Evolutionary conservation across 2,888 invertebrate genomes (phyloP), one percentile per base, ranked within the genome.

Genomic region (Xestia rhomboidea): DNA sequence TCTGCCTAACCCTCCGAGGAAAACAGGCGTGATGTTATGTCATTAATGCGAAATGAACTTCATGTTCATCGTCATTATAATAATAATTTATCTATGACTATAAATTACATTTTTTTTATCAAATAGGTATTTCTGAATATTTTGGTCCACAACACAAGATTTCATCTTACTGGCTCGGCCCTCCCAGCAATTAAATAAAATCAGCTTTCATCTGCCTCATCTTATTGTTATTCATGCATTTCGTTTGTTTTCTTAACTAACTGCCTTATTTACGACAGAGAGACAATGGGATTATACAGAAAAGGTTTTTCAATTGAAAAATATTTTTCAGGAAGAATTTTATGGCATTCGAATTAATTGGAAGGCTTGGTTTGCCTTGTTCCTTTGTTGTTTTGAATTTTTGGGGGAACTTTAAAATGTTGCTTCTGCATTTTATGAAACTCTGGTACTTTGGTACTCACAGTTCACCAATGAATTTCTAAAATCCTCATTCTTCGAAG

Each of bases 181-280:
- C 41, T 64, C 63, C 62, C 38, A 27, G 70, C 89, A 90, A 89
- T 90, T 89, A 89, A 85, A 90, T 87, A 87, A 88, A 89, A 87
- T 60, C 89, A 88, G 81, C 67, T 73, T 76, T 76, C 84, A 85
- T 84, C 82, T 76, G 44, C 38, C 80, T 79, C 41, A 81, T 90
- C 89, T 89, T 91, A 90, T 91, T 93, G 88, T 91, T 92, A 91
- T 92, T 92, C 91, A 90, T 92, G 88, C 89, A 84, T 90, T 90
- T 86, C 86, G 87, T 89, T 91, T 92, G 91, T 92, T 91, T 89
- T 89, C 87, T 88, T 90, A 90, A 91, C 91, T 87, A 90, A 91
- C 90, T 91, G 89, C 87, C 88, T 92, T 92, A 90, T 92, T 93
- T 91, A 90, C 88, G 79, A 79, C 81, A 27, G 10, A 70, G 76